Conservation (phyloP, 2,113 vertebrate genomes). For the Paradisaea rubra region DNA sequence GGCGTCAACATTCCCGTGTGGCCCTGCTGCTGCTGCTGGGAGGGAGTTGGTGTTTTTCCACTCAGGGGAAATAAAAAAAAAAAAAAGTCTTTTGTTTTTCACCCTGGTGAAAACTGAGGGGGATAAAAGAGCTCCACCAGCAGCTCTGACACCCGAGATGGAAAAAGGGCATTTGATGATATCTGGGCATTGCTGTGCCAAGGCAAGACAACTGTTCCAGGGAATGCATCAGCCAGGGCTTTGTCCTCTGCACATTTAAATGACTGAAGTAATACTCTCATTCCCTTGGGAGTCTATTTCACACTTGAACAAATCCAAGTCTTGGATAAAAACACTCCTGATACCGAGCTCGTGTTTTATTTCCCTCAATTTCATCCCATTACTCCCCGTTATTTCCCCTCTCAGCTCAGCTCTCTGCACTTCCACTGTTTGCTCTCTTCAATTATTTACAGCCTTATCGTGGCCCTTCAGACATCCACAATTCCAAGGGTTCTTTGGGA, state of each 20-base stretch:
- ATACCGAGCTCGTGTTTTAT: not conserved
- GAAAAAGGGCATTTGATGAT: not conserved
- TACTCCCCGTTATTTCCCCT: not conserved
- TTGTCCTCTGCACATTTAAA: constrained; percentile 40
- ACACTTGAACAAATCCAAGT: constrained; percentile 29
- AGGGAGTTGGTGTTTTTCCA: not conserved
- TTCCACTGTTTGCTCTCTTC: not conserved
- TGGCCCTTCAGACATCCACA: not conserved
- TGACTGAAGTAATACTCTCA: not conserved
- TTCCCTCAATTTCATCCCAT: not conserved
- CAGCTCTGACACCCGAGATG: not conserved
- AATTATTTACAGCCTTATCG: not conserved
- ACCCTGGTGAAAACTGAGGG: rapidly evolving
- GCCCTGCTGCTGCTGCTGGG: not conserved
- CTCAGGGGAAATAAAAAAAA: not conserved
- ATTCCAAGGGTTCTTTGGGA: not conserved
- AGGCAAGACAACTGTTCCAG: not conserved
- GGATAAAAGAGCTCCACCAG: not conserved
- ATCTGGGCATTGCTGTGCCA: not conserved
- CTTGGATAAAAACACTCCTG: not conserved
- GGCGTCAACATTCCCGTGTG: not conserved
- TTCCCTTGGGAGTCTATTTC: constrained; percentile 47
- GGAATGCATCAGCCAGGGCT: not conserved
- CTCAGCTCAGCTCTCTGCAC: not conserved
- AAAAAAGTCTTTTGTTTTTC: not conserved